These are phyloP conservation scores for Ectemnius lituratus DNA, from an alignment of 2,888 invertebrate genomes.

Conservation along the genomic window DNA sequence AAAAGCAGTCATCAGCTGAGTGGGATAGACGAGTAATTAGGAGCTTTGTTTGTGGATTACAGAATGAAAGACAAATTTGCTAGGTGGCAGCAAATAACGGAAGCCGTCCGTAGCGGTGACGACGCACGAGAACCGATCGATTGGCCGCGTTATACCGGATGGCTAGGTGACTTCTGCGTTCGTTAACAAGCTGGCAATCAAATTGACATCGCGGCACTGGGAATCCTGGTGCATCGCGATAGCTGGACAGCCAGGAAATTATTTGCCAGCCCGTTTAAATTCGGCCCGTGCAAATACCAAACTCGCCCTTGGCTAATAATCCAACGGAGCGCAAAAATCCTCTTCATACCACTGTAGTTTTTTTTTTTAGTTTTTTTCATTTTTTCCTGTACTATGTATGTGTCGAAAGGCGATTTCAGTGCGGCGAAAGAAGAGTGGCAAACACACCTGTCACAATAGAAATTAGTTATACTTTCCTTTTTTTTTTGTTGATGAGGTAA, in stretches of 20 bases:
- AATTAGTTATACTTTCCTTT: no score
- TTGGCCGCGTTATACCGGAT: not conserved
- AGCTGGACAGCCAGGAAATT: not conserved
- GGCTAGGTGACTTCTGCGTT: not conserved
- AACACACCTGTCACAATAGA: no score
- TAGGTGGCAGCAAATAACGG: not conserved
- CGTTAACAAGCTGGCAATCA: conserved; percentile 9
- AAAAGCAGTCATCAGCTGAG: not conserved
- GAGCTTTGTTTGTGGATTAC: conserved; percentile 7
- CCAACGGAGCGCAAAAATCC: no score
- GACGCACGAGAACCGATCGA: not conserved
- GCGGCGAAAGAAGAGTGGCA: no score
- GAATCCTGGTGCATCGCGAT: not conserved
- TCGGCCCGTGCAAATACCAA: not conserved
- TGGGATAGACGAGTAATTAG: not conserved
- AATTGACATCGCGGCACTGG: not conserved
- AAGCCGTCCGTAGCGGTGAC: not conserved
- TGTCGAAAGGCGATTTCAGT: no score
- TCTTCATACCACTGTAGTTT: no score
- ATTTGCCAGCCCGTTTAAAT: conserved; percentile 2
- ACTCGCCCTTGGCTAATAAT: no score
- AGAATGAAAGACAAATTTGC: conserved; percentile 7
- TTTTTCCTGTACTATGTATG: no score
- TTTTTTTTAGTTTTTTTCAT: no score
- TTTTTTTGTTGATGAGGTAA: no score